Base-by-base conservation (phyloP, 2,113 vertebrate genomes). In the Sterrhoptilus dennistouni region DNA sequence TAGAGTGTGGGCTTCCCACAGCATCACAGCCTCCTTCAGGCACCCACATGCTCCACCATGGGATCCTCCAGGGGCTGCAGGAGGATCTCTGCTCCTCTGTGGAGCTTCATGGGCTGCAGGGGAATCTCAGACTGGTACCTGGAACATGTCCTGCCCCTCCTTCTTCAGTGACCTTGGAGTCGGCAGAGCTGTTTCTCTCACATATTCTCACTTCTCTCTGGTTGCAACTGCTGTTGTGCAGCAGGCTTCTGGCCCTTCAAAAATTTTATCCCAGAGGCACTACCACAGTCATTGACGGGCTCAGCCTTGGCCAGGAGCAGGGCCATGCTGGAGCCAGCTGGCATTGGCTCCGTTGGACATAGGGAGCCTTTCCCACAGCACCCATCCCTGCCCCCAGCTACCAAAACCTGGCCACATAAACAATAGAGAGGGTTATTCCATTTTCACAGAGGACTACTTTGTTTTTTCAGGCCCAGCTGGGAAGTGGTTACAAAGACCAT, bases 41-140 rank as follows among this genome's bases (percentile, higher is more conserved):
- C 7, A 53, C 16, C 45, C 53, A 59, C 1, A 0, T 4, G 19
- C 38, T 45, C 23, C 2, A 5, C 19, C 52, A 45, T 2, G 3
- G 68, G 27, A 5, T 14, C 28, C 33, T 82, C 60, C 52, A 82
- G 33, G 23, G 44, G 45, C 60, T 82, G 22, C 45, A 74, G 15
- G 24, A 20, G 31, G 12, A 28, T 65, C 23, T 81, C 22, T 56
- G 50, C 31, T 72, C 8, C 21, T 8, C 49, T 33, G 17, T 19
- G 27, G 35, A 65, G 35, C 25, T 19, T 22, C 86, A 72, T 9
- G 22, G 35, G 63, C 31, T 50, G 22, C 42, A 50, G 27, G 27
- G 19, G 12, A 81, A 81, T 52, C 36, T 57, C 52, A 24, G 31
- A 29, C 18, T 36, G 28, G 36, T 11, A 59, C 45, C 11, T 52